Evolutionary conservation across 2,797 vertebrate species (phyloP).

Genomic region (Xenentodon cancila): DNA sequence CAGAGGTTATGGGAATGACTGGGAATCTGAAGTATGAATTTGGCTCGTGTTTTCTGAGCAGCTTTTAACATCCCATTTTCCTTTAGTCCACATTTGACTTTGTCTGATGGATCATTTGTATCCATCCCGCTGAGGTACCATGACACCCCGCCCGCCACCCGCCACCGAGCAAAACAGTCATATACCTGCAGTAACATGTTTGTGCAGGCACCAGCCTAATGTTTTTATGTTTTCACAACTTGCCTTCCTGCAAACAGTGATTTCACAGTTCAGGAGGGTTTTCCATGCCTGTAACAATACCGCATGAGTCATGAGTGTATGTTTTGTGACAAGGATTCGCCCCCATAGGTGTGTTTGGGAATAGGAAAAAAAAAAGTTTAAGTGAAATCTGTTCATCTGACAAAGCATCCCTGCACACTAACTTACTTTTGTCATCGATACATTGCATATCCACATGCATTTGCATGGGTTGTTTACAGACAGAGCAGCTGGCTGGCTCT

Average conservation of each 20-base stretch:
- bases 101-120: conserved; percentile 8
- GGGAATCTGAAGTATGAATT: conserved; percentile 21
- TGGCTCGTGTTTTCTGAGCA: neutral
- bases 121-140: neutral
- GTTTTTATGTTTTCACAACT: conserved; percentile 1
- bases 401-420: no score
- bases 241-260: no score
- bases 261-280: neutral
- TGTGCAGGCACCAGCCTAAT: conserved; percentile 5
- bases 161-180: conserved; percentile 9
- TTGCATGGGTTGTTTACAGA: conserved; percentile 37
- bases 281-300: conserved; percentile 25
- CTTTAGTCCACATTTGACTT: conserved; percentile 4
- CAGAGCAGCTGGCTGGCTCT: conserved; percentile 18
- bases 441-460: neutral
- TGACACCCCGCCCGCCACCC: neutral
- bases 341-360: conserved; percentile 1
- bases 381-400: no score
- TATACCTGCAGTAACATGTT: conserved; percentile 26
- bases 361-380: neutral
- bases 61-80: conserved; percentile 10
- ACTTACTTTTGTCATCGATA: neutral
- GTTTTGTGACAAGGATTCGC: conserved; percentile 10
- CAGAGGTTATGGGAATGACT: conserved; percentile 37
- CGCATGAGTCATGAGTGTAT: conserved; percentile 18